Base-by-base conservation (phyloP, 2,888 invertebrate species). In the Mythimna impura region DNA sequence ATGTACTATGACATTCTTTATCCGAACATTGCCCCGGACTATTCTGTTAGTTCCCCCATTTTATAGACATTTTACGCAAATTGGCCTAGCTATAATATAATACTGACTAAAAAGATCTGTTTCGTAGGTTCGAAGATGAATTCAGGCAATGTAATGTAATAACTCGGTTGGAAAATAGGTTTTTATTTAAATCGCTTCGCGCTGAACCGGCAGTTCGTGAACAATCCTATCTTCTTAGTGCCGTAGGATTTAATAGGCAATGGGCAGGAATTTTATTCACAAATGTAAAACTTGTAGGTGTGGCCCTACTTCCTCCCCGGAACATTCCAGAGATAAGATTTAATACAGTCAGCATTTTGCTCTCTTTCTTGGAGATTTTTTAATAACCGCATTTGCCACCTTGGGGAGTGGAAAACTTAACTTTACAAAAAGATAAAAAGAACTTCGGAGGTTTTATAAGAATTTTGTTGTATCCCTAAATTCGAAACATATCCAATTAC, bases 1-100 rank as follows among this genome's bases (percentile, higher is more conserved):
- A 88, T 84, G 77, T 80, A 83, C 82, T 81, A 79, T 82, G 77
- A 73, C 73, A 85, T 82, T 83, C 86, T 87, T 89, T 88, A 86
- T 89, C 65, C 80, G 84, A 84, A 75, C 85, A 86, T 86, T 88
- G 83, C 83, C 83, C 85, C 73, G 74, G 78, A 78, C 78, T 83
- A 79, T 73, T 76, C 81, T 68, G 30, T 68, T 65, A 66, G 52
- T 71, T 62, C 57, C 66, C 64, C 57, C 60, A 66, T 76, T 75
- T 78, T 85, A 78, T 75, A 76, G 74, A 50, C 62, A 83, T 72
- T 70, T 47, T 73, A 73, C 66, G 52, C 66, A 79, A 75, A 77
- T 80, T 68, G 73, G 66, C 66, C 50, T 52, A 62, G 63, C 40
- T 62, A 61, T 57, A 47, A 79, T 61, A 71, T 61, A 71, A 79